Conservation (phyloP, 2,797 vertebrate species). For the Percopsis omiscomaycus region DNA sequence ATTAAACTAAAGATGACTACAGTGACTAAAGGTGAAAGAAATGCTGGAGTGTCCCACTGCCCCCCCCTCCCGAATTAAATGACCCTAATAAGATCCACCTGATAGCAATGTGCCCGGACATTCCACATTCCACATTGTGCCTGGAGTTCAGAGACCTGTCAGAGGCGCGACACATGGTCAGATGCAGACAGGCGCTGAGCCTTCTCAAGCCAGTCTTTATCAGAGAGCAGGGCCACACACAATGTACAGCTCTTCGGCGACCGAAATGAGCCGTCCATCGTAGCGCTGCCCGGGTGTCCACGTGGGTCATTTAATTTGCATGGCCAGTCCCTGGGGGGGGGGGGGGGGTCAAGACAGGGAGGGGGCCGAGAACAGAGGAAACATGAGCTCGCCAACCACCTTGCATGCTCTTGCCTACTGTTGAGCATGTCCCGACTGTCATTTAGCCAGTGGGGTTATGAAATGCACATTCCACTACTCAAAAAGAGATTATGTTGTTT, state of each 20-base stretch:
- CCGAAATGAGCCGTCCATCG: conserved; percentile 63
- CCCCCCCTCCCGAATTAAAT: neutral
- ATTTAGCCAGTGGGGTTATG: conserved; percentile 15
- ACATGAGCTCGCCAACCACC: conserved; percentile 28
- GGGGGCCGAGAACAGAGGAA: conserved; percentile 41
- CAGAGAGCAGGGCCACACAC: neutral
- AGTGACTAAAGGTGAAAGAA: neutral
- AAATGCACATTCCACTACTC: conserved; percentile 22
- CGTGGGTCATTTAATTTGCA: conserved; percentile 66
- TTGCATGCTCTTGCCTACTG: conserved; percentile 31
- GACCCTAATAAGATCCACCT: conserved; percentile 57
- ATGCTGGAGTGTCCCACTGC: neutral
- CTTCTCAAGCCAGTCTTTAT: conserved; percentile 28
- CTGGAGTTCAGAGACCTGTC: conserved; percentile 26
- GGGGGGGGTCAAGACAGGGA: conserved; percentile 2
- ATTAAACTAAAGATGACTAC: neutral
- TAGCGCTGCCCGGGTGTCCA: conserved; percentile 46
- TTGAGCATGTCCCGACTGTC: conserved; percentile 12
- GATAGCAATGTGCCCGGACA: conserved; percentile 22
- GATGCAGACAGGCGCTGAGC: conserved; percentile 31
- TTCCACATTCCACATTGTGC: neutral
- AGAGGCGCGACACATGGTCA: conserved; percentile 40
- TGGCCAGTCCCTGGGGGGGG: conserved; percentile 24
- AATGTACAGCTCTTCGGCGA: conserved; percentile 4
- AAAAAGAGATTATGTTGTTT: neutral